Conservation (phyloP, 2,888 invertebrate genomes). For the Alviniconcha strummeri region DNA sequence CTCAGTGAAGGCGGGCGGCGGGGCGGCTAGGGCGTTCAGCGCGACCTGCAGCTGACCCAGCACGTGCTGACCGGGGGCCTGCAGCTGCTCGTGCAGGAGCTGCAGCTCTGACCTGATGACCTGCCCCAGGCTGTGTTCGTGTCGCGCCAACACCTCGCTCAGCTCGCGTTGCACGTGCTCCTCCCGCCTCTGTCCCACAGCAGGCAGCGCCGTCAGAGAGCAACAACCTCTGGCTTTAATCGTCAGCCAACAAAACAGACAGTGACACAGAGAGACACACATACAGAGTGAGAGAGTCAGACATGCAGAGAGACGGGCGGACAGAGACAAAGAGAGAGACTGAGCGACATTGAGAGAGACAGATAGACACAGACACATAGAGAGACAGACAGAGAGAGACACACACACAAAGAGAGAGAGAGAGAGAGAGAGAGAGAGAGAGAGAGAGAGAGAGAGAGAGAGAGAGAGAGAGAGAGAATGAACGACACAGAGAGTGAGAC, state of each 20-base stretch:
- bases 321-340: background rate
- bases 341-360: background rate
- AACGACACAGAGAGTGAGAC: background rate
- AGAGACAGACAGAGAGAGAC: no score
- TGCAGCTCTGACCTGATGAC: background rate
- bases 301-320: background rate
- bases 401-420: background rate
- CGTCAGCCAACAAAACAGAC: background rate
- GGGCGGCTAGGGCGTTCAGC: background rate
- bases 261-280: no score
- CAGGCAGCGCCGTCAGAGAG: no score
- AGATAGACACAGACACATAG: background rate
- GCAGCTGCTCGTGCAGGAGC: conserved; percentile 6
- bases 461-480: background rate
- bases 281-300: background rate
- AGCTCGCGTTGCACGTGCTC: background rate
- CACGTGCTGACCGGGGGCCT: conserved; percentile 8
- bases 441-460: background rate
- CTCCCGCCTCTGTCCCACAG: conserved; percentile 9
- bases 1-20: background rate
- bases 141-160: background rate
- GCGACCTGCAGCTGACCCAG: conserved; percentile 2
- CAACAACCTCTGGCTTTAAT: background rate
- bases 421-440: background rate
- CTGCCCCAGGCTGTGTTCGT: background rate